phyloP scores from a whole-genome alignment of 2,113 vertebrate species.

The Cygnus atratus region DNA sequence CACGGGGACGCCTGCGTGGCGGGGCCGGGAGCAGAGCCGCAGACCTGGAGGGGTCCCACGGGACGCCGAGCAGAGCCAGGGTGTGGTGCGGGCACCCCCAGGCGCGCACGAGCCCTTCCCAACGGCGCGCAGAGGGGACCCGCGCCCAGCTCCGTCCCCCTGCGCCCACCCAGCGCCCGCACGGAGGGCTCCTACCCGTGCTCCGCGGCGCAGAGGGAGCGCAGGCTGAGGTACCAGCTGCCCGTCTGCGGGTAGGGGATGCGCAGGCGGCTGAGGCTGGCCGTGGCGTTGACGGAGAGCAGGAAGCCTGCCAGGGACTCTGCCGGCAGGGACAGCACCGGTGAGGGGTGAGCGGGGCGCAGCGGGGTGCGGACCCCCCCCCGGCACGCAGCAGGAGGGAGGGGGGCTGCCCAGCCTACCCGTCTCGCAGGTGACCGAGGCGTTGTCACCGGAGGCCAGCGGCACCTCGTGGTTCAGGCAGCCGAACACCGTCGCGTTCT shows the following conservation, averaged over 20 bases:
- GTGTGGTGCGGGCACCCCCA: background rate
- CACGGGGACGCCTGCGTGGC: rapidly evolving
- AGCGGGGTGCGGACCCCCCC: rapidly evolving
- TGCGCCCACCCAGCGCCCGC: background rate
- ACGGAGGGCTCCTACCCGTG: slow-evolving; percentile 78
- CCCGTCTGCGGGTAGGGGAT: slow-evolving; percentile 96
- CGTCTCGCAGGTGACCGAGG: slow-evolving; percentile 87
- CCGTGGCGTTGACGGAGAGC: slow-evolving; percentile 83
- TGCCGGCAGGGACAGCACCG: slow-evolving; percentile 32
- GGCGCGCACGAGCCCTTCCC: slow-evolving; percentile 14
- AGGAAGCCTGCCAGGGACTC: slow-evolving; percentile 88
- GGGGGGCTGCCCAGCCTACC: slow-evolving; percentile 71
- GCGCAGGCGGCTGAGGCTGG: slow-evolving; percentile 87
- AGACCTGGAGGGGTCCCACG: background rate
- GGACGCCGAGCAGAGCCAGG: background rate
- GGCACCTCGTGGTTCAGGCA: slow-evolving; percentile 95
- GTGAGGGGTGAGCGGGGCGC: too few species aligned
- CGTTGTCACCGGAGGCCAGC: slow-evolving; percentile 83
- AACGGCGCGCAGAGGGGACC: background rate
- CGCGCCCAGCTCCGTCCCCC: background rate
- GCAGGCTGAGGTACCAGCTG: slow-evolving; percentile 95
- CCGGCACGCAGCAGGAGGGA: background rate
- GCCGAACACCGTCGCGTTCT: slow-evolving; percentile 92
- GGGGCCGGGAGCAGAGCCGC: background rate
- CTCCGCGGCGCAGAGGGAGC: slow-evolving; percentile 85